Evolutionary conservation across 2,888 invertebrate species (phyloP), one percentile per base, ranked within the genome.

Genomic region (Spisula subtruncata): DNA sequence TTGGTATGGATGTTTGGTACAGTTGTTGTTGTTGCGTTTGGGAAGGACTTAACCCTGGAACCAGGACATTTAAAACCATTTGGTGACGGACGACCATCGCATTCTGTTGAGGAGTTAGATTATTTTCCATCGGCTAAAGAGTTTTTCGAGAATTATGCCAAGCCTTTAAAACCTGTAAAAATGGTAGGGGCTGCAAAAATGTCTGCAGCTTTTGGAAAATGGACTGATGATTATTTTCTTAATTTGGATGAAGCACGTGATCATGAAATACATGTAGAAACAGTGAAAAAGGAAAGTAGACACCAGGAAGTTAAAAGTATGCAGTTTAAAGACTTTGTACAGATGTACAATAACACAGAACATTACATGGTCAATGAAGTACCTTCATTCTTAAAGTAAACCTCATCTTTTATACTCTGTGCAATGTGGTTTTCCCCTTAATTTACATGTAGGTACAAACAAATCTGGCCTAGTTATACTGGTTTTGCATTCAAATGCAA

Each of bases 181-280:
- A 95, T 96, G 95, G 93, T 85, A 81, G 94, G 94, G 46, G 96
- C 95, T 20, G 95, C 94, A 6, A 94, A 92, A 54, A 46, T 93
- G 32, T 96, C 96, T 2, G 93, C 93, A 18, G 96, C 96, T 6
- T 95, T 95, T 88, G 71, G 71, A 5, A 89, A 93, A 81, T 96
- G 96, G 96, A 94, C 94, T 12, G 96, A 96, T 87, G 95, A 96
- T 25, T 96, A 96, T 90, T 96, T 96, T 83, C 75, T 95, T 82
- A 81, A 90, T 4, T 81, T 94, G 0, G 91, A 93, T 20, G 90
- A 95, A 41, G 91, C 95, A n/a, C 85, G 85, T 10, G 94, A 94
- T 66, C 87, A 93, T 48, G 46, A 29, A 12, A 94, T 96, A 29
- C 82, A 92, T 4, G 94, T 96, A 32, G 96, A 96, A 93, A 96